A percentile compares a stretch with the other conserved stretches of the same genome.
phyloP scores from a whole-genome alignment of 2,888 invertebrate species.

The Fragum whitleyi region DNA sequence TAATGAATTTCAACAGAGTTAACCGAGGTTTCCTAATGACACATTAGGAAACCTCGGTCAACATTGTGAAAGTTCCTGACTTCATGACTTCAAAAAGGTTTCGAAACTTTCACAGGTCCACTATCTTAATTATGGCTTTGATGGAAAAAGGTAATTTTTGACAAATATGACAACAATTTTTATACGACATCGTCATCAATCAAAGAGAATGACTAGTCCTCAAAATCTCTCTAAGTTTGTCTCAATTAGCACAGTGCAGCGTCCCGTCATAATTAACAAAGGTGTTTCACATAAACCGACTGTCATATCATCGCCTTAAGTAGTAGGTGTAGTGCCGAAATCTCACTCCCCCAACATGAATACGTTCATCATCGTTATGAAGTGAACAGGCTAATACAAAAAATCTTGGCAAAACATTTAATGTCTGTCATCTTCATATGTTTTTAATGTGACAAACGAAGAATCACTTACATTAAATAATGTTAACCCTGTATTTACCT shows the following conservation, averaged over 20 bases:
- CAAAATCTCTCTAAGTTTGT: slow-evolving; percentile 53
- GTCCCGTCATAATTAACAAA: slow-evolving; percentile 57
- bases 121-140: not conserved
- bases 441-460: slow-evolving; percentile 20
- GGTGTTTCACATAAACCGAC: slow-evolving; percentile 47
- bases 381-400: slow-evolving; percentile 10
- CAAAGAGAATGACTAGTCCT: slow-evolving; percentile 49
- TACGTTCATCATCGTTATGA: slow-evolving; percentile 18
- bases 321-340: slow-evolving; percentile 13
- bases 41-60: too few species aligned
- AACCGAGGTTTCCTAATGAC: too few species aligned
- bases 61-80: too few species aligned
- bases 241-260: slow-evolving; percentile 43
- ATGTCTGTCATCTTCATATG: slow-evolving; percentile 17
- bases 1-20: too few species aligned
- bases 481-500: not conserved
- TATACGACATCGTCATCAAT: slow-evolving; percentile 53
- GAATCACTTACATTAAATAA: slow-evolving; percentile 8
- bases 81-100: too few species aligned
- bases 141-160: slow-evolving; percentile 45
- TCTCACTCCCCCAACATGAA: slow-evolving; percentile 7
- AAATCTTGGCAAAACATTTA: slow-evolving; percentile 14
- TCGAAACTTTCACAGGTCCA: too few species aligned
- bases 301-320: slow-evolving; percentile 27
- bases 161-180: slow-evolving; percentile 51